Evolutionary conservation across 35 echinoderm and acorn worm species (phyloP), one percentile per base, ranked within the genome.

Genomic region (Lytechinus variegatus): DNA sequence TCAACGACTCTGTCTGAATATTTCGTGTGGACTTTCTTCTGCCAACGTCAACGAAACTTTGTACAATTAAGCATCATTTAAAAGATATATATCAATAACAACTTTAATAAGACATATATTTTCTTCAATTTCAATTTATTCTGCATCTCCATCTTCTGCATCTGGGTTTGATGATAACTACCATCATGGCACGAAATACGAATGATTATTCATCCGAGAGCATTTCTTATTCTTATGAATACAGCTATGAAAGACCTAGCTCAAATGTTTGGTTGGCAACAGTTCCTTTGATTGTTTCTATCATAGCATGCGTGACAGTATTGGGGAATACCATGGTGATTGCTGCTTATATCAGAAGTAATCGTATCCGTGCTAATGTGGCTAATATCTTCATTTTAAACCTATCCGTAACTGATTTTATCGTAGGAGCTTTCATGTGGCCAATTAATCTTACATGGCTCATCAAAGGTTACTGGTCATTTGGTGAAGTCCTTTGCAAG

Each of bases 321-420:
- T 27, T 96, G 10, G 95, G 95, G 4, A 96, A 96, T 72, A n/a
- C 27, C 10, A 27, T 96, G 61, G 91, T 93, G 27, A 87, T 96
- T 21, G 14, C 94, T 19, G 92, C 91, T 87, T 96, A 94, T 52
- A 14, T 55, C 9, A 56, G 55, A 71, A 92, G 94, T 53, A 7
- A 28, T 24, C 54, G 52, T 5, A 92, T 96, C 53, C 33, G 95
- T 88, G 9, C 57, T 4, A 94, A 27, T 28, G 54, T 87, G 29
- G 95, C 72, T 29, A 96, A 96, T 61, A 86, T 92, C 86, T 88
- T 96, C 86, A 94, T 96, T 14, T 19, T 96, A 9, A 96, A 94
- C 27, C 71, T 96, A 7, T 55, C 92, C 53, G 21, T 96, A 8
- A 87, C 95, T 21, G 95, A 96, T 53, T 61, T 96, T 16, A 27